These are phyloP conservation scores for Noctua janthina DNA, from an alignment of 2,888 invertebrate species.

Conservation along the genomic window DNA sequence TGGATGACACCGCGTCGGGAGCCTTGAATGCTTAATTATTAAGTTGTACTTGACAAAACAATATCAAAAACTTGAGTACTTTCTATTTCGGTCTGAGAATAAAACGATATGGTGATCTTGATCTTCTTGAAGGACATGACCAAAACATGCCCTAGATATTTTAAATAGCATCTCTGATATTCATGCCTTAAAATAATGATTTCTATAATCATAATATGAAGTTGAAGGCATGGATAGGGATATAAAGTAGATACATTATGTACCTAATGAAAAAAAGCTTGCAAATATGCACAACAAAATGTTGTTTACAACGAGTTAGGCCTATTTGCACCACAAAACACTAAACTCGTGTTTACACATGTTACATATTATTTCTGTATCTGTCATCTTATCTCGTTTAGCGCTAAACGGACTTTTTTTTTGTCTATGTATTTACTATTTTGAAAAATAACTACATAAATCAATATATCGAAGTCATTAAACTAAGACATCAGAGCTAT, in stretches of 20 bases:
- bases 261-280: too few species aligned
- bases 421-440: neutral
- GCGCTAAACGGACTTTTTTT: neutral
- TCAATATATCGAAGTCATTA: neutral
- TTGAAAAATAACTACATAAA: neutral
- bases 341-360: too few species aligned
- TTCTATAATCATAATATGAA: neutral
- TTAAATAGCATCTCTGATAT: neutral
- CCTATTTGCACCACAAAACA: too few species aligned
- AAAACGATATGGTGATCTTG: slow-evolving; percentile 24
- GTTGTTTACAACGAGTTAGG: too few species aligned
- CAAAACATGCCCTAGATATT: neutral
- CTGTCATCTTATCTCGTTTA: neutral
- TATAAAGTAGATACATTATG: too few species aligned
- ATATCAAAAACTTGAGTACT: slow-evolving; percentile 57
- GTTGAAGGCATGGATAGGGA: neutral
- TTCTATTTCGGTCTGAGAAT: slow-evolving; percentile 59
- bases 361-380: neutral
- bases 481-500: neutral
- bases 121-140: slow-evolving; percentile 24
- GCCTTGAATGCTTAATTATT: slow-evolving; percentile 75
- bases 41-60: slow-evolving; percentile 67
- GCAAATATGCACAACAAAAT: too few species aligned
- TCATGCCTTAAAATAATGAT: neutral
- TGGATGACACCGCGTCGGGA: slow-evolving; percentile 70